Conservation (phyloP, 2,797 vertebrate genomes). For the Lophotriccus pileatus region DNA sequence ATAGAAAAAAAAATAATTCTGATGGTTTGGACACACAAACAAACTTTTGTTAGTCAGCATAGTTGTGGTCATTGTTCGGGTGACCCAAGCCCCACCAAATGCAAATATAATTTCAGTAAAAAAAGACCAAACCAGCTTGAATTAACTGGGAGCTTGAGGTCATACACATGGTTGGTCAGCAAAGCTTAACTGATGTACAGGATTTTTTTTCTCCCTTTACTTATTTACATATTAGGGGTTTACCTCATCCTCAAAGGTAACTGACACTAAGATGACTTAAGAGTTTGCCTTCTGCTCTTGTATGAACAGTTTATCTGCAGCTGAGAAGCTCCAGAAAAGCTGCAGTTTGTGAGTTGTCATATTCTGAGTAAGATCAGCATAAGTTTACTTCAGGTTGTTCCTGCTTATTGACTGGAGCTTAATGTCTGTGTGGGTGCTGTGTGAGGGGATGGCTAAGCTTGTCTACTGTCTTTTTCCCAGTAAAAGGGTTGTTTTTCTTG, state of each 20-base stretch:
- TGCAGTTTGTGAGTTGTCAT: background rate
- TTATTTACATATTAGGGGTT: background rate
- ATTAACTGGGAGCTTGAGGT: background rate
- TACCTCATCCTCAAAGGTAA: background rate
- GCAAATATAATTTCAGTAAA: background rate
- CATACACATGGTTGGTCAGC: background rate
- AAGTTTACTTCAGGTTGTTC: background rate
- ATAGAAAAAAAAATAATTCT: background rate
- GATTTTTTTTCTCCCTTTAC: background rate
- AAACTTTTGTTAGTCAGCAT: background rate
- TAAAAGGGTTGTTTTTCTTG: background rate
- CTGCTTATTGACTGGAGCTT: background rate
- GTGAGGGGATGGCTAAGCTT: background rate
- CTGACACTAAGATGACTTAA: background rate
- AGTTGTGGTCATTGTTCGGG: background rate
- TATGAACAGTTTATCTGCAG: background rate
- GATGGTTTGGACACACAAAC: background rate
- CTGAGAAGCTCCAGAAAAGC: background rate
- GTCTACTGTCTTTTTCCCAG: background rate
- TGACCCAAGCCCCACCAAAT: background rate
- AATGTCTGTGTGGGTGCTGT: background rate
- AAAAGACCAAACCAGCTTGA: background rate
- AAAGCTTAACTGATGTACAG: background rate
- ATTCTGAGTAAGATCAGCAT: background rate
- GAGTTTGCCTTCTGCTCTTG: background rate